Conservation (phyloP, 2,797 vertebrate species). For the Protosalanx chinensis region DNA sequence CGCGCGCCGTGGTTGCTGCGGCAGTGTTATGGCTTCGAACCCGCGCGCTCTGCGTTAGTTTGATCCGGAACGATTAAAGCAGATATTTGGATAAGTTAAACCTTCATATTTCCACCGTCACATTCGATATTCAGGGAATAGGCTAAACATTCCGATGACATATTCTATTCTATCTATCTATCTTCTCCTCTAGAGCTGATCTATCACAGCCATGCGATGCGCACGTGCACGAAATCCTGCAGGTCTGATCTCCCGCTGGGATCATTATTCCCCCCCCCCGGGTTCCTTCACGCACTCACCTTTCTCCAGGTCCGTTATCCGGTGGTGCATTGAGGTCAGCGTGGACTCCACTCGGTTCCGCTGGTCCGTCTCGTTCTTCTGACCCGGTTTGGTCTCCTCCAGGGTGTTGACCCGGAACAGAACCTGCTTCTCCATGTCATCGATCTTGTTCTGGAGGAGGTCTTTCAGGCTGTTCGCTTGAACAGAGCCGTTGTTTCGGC, state of each 20-base stretch:
- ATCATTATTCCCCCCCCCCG: neutral
- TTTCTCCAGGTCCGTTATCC: constrained; percentile 95
- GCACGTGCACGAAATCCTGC: no score
- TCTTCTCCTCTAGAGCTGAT: no score
- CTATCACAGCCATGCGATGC: no score
- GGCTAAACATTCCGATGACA: no score
- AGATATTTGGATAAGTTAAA: no score
- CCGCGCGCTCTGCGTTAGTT: no score
- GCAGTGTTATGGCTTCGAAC: constrained; percentile 32
- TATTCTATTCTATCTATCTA: no score
- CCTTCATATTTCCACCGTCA: no score
- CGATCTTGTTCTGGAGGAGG: constrained; percentile 93
- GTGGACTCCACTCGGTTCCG: constrained; percentile 89
- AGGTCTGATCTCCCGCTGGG: neutral
- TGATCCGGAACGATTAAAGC: no score
- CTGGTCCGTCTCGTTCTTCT: constrained; percentile 87
- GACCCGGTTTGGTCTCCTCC: constrained; percentile 83
- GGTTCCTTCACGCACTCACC: constrained; percentile 66
- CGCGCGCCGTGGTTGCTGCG: constrained; percentile 56
- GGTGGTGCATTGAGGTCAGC: constrained; percentile 90
- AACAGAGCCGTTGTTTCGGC: constrained; percentile 84
- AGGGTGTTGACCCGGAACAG: constrained; percentile 90
- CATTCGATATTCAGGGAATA: no score
- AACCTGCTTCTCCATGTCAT: constrained; percentile 95
- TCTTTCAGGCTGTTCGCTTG: constrained; percentile 92